Base-by-base conservation (phyloP, 2,888 invertebrate genomes). In the Drosophila barbarae region DNA sequence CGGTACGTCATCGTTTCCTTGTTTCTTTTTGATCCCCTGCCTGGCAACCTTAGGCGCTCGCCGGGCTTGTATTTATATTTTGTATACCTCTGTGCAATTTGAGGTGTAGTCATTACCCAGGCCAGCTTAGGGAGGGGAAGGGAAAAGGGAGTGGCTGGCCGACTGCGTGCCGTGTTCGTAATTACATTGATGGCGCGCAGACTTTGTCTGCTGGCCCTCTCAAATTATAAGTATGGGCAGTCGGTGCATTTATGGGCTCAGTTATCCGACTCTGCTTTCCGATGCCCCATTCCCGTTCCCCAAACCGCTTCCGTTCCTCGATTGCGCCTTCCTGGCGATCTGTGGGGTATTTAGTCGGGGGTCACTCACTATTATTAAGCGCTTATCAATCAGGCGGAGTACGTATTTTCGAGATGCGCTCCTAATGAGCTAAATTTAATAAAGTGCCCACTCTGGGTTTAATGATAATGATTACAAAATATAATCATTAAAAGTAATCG, bases 41-140 rank as follows among this genome's bases (percentile, higher is more conserved):
- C 65, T 46, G 60, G 51, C 58, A 70, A 76, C 77, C 82, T 67
- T 67, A 66, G 74, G 78, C 81, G 28, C 68, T 73, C 56, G 58
- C 49, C 53, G 47, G 46, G 58, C 28, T 51, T 50, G 46, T 41
- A 50, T 36, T 52, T 53, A 35, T 55, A 32, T 54, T 42, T 61
- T 53, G 35, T 55, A 30, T 69, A 57, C 67, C 71, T 64, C 73
- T 64, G 58, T 74, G 70, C 72, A 70, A 73, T 77, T 77, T 72
- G 66, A 74, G 80, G 72, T 76, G 80, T 72, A 76, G 80, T 82
- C 77, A 80, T 80, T 76, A 80, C 77, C 66, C 68, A 70, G 70
- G 64, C 42, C 72, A 57, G 44, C 53, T 67, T 50, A 67, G 44
- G 38, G 18, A 13, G 26, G 23, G 32, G 26, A 26, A 7, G 26